These are phyloP conservation scores for Xestia sexstrigata DNA, from an alignment of 2,888 invertebrate species.

Conservation along the genomic window DNA sequence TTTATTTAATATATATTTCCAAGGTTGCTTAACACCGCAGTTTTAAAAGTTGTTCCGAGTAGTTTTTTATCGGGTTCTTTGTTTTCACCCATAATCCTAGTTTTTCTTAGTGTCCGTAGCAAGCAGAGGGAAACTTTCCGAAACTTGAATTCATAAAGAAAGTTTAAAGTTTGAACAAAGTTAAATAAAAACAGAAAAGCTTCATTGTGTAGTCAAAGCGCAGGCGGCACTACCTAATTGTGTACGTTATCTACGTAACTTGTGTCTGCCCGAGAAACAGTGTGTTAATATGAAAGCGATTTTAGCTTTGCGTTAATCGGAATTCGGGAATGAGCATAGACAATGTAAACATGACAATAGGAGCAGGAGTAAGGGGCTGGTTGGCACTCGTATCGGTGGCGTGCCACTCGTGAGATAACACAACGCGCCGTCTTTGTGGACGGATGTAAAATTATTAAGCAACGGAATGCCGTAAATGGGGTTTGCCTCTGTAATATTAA, in stretches of 20 bases:
- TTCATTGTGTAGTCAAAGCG: constrained; percentile 57
- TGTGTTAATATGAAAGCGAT: constrained; percentile 74
- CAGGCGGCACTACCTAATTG: constrained; percentile 55
- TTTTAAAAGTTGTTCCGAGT: constrained; percentile 52
- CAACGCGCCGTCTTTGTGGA: constrained; percentile 85
- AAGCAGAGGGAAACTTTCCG: constrained; percentile 68
- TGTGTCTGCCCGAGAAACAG: constrained; percentile 60
- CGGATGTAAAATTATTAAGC: constrained; percentile 88
- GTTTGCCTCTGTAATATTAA: constrained; percentile 78
- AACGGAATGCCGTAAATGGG: constrained; percentile 82
- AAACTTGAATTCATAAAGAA: constrained; percentile 71
- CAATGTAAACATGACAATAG: constrained; percentile 90
- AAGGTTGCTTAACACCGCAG: constrained; percentile 54
- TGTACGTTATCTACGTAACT: constrained; percentile 56
- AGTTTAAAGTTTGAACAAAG: constrained; percentile 69
- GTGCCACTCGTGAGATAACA: constrained; percentile 89
- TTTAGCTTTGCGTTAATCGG: constrained; percentile 85
- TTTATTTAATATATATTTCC: constrained; percentile 36
- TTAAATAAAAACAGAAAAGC: constrained; percentile 71
- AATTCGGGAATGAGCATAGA: constrained; percentile 88
- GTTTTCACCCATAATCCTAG: constrained; percentile 67
- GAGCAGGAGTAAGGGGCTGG: constrained; percentile 81
- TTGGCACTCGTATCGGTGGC: constrained; percentile 85
- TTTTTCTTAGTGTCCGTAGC: constrained; percentile 66
- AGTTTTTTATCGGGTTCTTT: constrained; percentile 60